These are phyloP conservation scores for Catharus bicknelli DNA, from an alignment of 2,113 vertebrate genomes.

Conservation along the genomic window DNA sequence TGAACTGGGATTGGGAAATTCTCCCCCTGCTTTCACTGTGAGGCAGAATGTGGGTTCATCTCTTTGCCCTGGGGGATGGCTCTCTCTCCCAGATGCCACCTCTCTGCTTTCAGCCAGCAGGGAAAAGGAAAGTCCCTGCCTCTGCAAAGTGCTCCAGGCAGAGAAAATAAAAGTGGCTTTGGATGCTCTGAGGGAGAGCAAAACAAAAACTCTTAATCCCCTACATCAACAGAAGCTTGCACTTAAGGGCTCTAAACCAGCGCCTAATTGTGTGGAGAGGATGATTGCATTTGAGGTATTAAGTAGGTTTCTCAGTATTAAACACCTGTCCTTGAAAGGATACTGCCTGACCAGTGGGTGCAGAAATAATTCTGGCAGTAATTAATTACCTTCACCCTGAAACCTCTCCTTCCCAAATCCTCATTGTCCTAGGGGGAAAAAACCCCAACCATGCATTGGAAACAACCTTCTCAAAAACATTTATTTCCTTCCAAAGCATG, in stretches of 20 bases:
- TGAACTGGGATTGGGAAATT: neutral
- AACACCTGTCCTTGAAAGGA: conserved; percentile 35
- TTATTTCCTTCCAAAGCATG: neutral
- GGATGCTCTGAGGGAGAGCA: neutral
- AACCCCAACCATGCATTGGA: neutral
- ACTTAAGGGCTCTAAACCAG: conserved; percentile 8
- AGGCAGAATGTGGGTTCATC: neutral
- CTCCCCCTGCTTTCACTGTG: neutral
- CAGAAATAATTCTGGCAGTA: neutral
- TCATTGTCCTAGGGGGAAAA: neutral
- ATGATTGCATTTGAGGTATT: conserved; percentile 4
- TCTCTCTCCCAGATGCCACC: neutral
- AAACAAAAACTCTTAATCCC: neutral
- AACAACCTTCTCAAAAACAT: neutral
- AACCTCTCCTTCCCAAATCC: neutral
- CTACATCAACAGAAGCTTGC: neutral
- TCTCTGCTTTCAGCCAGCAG: neutral
- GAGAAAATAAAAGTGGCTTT: neutral
- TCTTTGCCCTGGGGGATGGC: rapidly evolving
- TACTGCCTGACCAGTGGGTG: neutral
- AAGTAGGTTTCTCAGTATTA: neutral
- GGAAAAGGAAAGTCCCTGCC: neutral
- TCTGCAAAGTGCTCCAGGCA: neutral
- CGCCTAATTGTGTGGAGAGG: conserved; percentile 7
- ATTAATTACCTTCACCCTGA: neutral